phyloP scores from a whole-genome alignment of 2,113 vertebrate species.

The Trinectes maculatus region DNA sequence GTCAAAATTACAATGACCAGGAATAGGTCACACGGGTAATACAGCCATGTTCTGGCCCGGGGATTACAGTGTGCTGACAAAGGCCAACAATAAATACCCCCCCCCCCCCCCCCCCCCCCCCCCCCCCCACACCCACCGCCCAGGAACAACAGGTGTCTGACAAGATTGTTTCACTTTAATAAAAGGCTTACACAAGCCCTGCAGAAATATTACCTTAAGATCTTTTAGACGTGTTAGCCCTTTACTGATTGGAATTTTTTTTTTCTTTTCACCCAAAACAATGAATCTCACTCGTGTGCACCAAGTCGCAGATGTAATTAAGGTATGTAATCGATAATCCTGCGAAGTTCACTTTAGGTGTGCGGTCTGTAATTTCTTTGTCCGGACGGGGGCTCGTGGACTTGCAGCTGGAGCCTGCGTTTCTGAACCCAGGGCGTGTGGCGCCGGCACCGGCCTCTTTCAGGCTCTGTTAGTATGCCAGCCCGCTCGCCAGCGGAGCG shows the following conservation, averaged over 20 bases:
- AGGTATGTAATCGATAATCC: slow-evolving; percentile 36
- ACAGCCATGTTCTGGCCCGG: slow-evolving; percentile 51
- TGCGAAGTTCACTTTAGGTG: slow-evolving; percentile 27
- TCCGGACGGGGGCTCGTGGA: slow-evolving; percentile 32
- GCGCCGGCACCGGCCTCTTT: slow-evolving; percentile 60
- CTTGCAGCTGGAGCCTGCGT: slow-evolving; percentile 70
- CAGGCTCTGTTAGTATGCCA: slow-evolving; percentile 79
- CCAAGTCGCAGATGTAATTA: slow-evolving; percentile 4
- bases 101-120: too few relatives aligned
- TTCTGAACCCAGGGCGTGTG: slow-evolving; percentile 56
- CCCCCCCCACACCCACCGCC: too few relatives aligned
- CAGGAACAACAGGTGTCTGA: slow-evolving; percentile 75
- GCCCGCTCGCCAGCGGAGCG: slow-evolving; percentile 60
- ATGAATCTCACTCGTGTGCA: slow-evolving; percentile 22
- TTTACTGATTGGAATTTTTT: slow-evolving; percentile 53
- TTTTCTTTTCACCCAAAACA: background rate
- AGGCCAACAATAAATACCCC: slow-evolving; percentile 66
- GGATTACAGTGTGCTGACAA: slow-evolving; percentile 72
- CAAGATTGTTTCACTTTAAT: slow-evolving; percentile 74
- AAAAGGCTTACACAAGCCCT: slow-evolving; percentile 67
- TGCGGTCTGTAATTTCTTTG: slow-evolving; percentile 37
- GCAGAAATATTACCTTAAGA: slow-evolving; percentile 69
- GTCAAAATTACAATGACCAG: slow-evolving; percentile 69
- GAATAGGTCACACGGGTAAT: slow-evolving; percentile 68
- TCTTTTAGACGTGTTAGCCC: slow-evolving; percentile 53